phyloP scores from a whole-genome alignment of 2,113 vertebrate species.

The Clarias macrocephalus region DNA sequence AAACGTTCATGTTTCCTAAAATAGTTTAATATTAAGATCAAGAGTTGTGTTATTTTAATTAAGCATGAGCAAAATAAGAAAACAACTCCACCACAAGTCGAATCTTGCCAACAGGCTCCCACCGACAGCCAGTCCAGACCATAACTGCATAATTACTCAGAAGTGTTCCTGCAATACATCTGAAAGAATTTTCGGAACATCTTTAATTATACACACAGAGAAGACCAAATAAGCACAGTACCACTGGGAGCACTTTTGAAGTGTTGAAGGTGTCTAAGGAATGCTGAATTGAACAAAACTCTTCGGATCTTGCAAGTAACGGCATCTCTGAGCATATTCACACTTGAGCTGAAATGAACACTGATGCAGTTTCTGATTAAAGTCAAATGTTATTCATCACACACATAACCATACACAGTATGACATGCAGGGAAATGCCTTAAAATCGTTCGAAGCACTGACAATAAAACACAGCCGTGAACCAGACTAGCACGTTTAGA shows the following conservation, averaged over 20 bases:
- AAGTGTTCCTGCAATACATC: conserved; percentile 73
- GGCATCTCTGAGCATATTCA: not conserved
- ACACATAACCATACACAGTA: no score
- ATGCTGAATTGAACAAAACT: conserved; percentile 21
- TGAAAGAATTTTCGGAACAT: conserved; percentile 65
- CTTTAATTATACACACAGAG: conserved; percentile 65
- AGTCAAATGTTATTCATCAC: no score
- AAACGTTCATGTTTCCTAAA: conserved; percentile 13
- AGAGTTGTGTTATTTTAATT: conserved; percentile 51
- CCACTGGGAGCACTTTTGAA: conserved; percentile 40
- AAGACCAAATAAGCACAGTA: conserved; percentile 41
- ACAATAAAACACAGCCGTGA: not conserved
- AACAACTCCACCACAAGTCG: conserved; percentile 57
- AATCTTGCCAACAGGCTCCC: conserved; percentile 60
- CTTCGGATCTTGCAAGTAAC: conserved; percentile 18
- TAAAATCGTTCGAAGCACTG: not conserved
- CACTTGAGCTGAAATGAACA: not conserved
- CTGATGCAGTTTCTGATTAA: not conserved
- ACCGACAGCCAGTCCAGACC: conserved; percentile 49
- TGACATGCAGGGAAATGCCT: no score
- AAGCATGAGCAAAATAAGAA: conserved; percentile 54
- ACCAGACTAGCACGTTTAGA: not conserved
- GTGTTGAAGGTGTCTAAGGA: conserved; percentile 40
- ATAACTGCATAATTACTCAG: conserved; percentile 65
- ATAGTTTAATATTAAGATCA: not conserved